Evolutionary conservation across 1,140 invertebrate genomes (phyloP).

Genomic region (Sycophaga agraensis): DNA sequence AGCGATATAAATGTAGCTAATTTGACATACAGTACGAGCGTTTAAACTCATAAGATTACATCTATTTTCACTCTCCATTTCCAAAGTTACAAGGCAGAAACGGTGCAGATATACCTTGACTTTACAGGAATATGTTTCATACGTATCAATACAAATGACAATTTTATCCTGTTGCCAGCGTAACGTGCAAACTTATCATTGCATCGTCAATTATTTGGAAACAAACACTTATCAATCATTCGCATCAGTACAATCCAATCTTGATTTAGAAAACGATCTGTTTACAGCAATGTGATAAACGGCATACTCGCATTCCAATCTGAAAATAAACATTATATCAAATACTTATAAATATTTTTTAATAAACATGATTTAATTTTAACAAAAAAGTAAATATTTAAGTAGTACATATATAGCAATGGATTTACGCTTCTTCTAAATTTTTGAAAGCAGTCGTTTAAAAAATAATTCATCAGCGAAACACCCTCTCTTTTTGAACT

Average conservation of each 20-base stretch:
- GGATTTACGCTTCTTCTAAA: too few relatives aligned
- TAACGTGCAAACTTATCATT: not conserved
- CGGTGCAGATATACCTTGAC: not conserved
- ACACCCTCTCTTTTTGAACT: too few relatives aligned
- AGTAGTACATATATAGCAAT: too few relatives aligned
- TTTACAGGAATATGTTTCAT: not conserved
- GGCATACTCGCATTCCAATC: not conserved
- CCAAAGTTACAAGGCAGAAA: not conserved
- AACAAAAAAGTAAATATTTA: too few relatives aligned
- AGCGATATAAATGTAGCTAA: not conserved
- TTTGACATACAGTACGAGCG: not conserved
- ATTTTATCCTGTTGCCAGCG: not conserved
- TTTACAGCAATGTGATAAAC: not conserved
- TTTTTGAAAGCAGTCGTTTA: too few relatives aligned
- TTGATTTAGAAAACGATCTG: not conserved
- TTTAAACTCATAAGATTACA: not conserved
- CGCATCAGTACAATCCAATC: not conserved
- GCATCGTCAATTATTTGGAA: conserved; percentile 1
- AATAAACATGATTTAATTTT: too few relatives aligned
- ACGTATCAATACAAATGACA: not conserved
- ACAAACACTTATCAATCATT: not conserved
- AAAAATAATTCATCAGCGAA: too few relatives aligned
- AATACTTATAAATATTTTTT: too few relatives aligned
- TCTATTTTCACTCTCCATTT: not conserved
- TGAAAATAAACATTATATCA: too few relatives aligned